Conservation (phyloP, 64 coral and sea anemone genomes). For the Orbicella faveolata region DNA sequence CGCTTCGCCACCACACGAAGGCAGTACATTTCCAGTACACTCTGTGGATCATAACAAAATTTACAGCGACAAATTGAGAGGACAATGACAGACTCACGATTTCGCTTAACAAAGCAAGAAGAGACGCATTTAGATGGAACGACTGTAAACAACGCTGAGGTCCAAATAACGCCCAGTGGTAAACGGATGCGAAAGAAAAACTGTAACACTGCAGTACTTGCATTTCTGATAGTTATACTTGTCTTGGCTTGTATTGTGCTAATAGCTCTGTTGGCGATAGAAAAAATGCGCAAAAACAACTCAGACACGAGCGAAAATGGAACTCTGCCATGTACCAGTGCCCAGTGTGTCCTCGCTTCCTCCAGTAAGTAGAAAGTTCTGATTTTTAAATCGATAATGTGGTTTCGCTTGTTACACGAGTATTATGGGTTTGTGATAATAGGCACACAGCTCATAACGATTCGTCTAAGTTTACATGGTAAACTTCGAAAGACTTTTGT, state of each 20-base stretch:
- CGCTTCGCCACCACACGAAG: not conserved
- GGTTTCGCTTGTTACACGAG: not conserved
- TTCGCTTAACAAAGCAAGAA: constrained; percentile 26
- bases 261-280: not conserved
- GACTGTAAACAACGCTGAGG: not conserved
- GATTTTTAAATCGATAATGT: not conserved
- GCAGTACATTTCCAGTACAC: not conserved
- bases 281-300: constrained; percentile 5
- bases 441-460: no score
- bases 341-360: constrained; percentile 15
- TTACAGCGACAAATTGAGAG: not conserved
- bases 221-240: constrained; percentile 1
- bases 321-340: not conserved
- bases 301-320: not conserved
- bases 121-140: not conserved
- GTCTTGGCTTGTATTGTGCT: not conserved
- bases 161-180: not conserved
- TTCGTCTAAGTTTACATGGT: no score
- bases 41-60: not conserved
- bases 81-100: not conserved
- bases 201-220: constrained; percentile 11
- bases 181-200: not conserved
- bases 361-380: constrained; percentile 8
- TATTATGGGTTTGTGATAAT: no score
- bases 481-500: no score